These are phyloP conservation scores for Antigone vipio DNA, from an alignment of 2,113 vertebrate genomes.

Conservation along the genomic window DNA sequence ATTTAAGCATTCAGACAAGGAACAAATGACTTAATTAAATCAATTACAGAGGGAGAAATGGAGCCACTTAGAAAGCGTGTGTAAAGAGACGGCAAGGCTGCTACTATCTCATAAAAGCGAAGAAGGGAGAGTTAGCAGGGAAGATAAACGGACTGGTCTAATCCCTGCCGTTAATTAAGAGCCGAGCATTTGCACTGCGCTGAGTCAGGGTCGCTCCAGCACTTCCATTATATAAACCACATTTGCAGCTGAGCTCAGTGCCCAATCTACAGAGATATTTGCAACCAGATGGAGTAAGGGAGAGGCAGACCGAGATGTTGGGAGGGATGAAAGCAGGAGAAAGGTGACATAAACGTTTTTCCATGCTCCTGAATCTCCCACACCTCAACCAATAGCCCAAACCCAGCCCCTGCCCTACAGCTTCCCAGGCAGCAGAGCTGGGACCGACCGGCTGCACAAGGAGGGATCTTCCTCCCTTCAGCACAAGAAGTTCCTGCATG, in stretches of 20 bases:
- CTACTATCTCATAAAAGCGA: not conserved
- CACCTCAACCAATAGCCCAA: not conserved
- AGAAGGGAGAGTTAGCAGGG: constrained; percentile 40
- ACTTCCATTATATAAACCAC: not conserved
- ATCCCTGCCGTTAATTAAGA: constrained; percentile 39
- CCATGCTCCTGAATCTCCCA: not conserved
- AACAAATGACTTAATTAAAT: constrained; percentile 70
- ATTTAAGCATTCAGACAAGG: constrained; percentile 65
- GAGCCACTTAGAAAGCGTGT: constrained; percentile 39
- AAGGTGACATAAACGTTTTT: not conserved
- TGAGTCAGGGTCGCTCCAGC: not conserved
- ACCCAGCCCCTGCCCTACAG: not conserved
- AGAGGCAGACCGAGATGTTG: not conserved
- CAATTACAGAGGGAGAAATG: constrained; percentile 61
- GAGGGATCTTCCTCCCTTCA: not conserved
- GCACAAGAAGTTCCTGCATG: not conserved
- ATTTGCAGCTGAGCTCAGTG: not conserved
- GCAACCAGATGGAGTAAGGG: accelerated
- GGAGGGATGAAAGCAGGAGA: not conserved
- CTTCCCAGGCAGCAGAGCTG: not conserved
- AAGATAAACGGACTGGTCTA: constrained; percentile 34
- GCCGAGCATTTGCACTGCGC: not conserved
- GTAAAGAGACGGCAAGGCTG: constrained; percentile 21
- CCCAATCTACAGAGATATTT: accelerated
- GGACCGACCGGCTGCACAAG: not conserved